Percentiles rank a stretch among this genome's conserved stretches.
Evolutionary conservation across 2,113 vertebrate species (phyloP).

Genomic region (Diadophis punctatus): DNA sequence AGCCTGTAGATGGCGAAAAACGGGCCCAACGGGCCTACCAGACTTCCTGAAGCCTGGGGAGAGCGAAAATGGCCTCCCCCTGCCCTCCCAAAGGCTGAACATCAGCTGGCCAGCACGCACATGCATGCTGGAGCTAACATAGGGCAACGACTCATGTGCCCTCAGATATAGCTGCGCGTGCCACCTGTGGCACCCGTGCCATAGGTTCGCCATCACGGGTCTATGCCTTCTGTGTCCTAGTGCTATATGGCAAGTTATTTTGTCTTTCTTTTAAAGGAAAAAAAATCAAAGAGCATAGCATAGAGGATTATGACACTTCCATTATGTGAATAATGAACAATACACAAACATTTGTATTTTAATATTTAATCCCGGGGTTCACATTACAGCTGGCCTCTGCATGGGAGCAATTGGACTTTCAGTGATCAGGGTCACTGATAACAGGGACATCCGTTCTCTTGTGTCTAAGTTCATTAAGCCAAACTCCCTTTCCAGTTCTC

Average conservation of each 20-base stretch:
- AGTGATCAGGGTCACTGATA: neutral
- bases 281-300: neutral
- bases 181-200: too few species aligned
- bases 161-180: too few species aligned
- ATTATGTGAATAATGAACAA: neutral
- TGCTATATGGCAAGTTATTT: neutral
- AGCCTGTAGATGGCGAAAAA: too few species aligned
- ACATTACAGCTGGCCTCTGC: neutral
- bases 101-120: too few species aligned
- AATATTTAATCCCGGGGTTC: slow-evolving; percentile 7
- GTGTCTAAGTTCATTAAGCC: neutral
- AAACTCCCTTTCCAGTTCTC: neutral
- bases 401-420: neutral
- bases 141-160: too few species aligned
- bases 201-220: too few species aligned
- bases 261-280: neutral
- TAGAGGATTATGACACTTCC: neutral
- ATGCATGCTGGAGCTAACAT: too few species aligned
- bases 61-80: too few species aligned
- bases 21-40: too few species aligned
- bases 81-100: too few species aligned
- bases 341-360: slow-evolving; percentile 1
- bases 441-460: neutral
- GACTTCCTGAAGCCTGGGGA: too few species aligned
- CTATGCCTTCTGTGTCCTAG: neutral